These are phyloP conservation scores for Egretta garzetta DNA, from an alignment of 2,113 vertebrate species.

Conservation along the genomic window DNA sequence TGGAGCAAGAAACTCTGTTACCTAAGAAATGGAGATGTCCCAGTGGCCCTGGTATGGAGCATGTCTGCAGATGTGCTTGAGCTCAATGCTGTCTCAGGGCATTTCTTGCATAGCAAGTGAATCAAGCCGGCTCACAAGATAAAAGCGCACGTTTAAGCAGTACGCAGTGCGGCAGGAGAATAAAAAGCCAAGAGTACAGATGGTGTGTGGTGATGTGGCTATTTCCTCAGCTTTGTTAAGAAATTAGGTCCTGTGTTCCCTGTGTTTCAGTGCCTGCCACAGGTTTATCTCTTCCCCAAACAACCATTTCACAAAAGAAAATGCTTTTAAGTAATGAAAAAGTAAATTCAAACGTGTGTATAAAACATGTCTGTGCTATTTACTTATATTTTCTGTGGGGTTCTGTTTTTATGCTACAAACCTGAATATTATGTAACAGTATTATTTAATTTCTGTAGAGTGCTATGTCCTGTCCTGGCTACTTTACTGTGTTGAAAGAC, in stretches of 20 bases:
- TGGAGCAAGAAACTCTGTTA: background rate
- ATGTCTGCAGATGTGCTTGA: background rate
- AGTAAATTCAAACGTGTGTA: background rate
- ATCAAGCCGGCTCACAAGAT: background rate
- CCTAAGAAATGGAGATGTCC: background rate
- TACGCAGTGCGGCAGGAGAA: background rate
- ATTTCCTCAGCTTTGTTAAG: background rate
- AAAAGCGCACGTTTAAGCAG: background rate
- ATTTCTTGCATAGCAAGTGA: background rate
- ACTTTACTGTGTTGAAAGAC: background rate
- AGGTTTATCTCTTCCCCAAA: background rate
- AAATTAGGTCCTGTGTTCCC: background rate
- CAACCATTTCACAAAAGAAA: background rate
- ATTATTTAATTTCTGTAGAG: background rate
- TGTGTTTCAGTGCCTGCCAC: background rate
- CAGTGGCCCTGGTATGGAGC: background rate
- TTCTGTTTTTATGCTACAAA: background rate
- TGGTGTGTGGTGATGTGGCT: background rate
- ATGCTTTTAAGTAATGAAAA: background rate
- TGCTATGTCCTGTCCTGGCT: background rate
- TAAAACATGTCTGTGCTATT: background rate
- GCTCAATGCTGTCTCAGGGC: fast-evolving
- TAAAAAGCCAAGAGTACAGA: background rate
- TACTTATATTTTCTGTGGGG: background rate
- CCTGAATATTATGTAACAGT: background rate